These are phyloP conservation scores for Amiota minor DNA, from an alignment of 2,888 invertebrate species.

Conservation along the genomic window DNA sequence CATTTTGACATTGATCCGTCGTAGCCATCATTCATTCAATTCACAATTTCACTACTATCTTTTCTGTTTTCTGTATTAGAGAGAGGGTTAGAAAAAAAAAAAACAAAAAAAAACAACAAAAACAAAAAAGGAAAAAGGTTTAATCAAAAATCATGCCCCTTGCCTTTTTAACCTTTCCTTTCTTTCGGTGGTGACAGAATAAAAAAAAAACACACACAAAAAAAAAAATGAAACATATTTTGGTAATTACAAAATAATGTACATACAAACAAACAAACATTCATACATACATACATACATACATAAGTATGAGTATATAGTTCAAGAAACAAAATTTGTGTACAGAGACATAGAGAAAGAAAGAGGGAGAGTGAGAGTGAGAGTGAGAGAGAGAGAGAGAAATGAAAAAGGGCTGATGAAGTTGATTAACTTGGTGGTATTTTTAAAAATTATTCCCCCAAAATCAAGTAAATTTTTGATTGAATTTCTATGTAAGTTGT, in stretches of 20 bases:
- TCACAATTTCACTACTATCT: not conserved
- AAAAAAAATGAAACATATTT: constrained; percentile 26
- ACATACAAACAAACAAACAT: no score
- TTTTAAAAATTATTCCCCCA: not conserved
- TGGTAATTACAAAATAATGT: constrained; percentile 57
- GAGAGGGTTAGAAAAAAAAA: constrained; percentile 5
- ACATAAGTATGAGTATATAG: no score
- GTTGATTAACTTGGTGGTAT: no score
- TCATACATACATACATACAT: no score
- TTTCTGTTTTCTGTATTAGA: not conserved
- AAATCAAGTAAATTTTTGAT: constrained; percentile 54
- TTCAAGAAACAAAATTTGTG: constrained; percentile 30
- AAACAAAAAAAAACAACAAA: no score
- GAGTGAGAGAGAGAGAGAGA: no score
- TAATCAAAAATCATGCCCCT: not conserved
- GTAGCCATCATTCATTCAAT: no score
- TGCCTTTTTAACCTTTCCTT: not conserved
- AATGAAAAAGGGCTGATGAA: no score
- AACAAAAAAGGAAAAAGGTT: constrained; percentile 10
- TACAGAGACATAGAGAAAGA: no score
- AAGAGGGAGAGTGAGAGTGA: no score
- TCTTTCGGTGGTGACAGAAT: not conserved
- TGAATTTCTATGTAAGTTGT: constrained; percentile 62
- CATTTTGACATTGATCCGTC: no score
- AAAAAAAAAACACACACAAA: no score